Base-by-base conservation (phyloP, 2,797 vertebrate genomes). In the Champsocephalus gunnari region DNA sequence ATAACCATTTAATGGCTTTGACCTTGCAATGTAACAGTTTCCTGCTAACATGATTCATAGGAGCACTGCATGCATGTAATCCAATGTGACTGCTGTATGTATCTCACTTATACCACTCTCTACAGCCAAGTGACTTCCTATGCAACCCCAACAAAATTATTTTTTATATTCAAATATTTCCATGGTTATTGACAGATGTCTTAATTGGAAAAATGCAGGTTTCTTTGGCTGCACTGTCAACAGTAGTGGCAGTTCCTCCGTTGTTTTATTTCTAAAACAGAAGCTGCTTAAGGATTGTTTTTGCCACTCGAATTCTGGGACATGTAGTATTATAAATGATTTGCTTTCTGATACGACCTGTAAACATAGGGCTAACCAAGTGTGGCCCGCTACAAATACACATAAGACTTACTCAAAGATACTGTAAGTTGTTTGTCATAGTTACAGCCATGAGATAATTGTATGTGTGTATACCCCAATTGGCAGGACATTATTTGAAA, bases 191-290 rank as follows among this genome's bases (percentile, higher is more conserved):
- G 28, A 28, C 28, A 5, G 28, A 28, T 28, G 17, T 1, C 56
- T 56, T 1, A 34, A 34, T 41, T 45, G 11, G 50, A 6, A 0
- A 12, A 51, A 38, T 12, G 54, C 41, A 19, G 5, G 24, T 53
- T 19, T 67, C 9, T 47, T 62, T 17, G 60, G 41, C 43, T 67
- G n/a, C n/a, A 41, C 17, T 21, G 55, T 16, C 38, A 49, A 68
- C 28, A 12, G 12, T 41, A 28, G 45, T 41, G 17, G 16, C n/a
- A 58, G 32, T 10, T 48, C 16, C n/a, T 49, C 8, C 41, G 19
- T 12, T 41, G 24, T n/a, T 19, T 2, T n/a, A 49, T 64, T 41
- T 41, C 32, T 21, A 34, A 21, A 3, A 11, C 12, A 34, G 47
- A 7, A 34, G 54, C 10, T 13, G 56, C 17, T 54, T 13, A 55